Evolutionary conservation across 2,888 invertebrate species (phyloP).

Genomic region (Onchidella celtica): DNA sequence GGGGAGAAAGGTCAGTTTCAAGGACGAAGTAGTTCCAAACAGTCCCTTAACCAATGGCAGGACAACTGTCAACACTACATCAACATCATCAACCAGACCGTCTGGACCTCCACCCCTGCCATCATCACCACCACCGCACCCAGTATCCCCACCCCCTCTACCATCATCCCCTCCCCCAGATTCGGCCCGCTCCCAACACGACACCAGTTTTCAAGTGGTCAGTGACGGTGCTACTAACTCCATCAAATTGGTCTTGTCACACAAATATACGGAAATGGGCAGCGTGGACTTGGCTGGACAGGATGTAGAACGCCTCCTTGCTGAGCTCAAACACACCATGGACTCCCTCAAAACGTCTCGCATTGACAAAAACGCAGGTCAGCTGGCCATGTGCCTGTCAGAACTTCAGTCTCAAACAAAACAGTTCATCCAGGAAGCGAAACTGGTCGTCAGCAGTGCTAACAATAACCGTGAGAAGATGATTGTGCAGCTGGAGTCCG

Average conservation of each 20-base stretch:
- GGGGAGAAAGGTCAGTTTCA: slow-evolving; percentile 27
- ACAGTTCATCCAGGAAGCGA: slow-evolving; percentile 90
- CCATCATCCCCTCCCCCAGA: not conserved
- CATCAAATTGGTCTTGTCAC: slow-evolving; percentile 65
- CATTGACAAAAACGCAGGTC: slow-evolving; percentile 63
- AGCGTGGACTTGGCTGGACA: slow-evolving; percentile 62
- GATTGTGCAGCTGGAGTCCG: slow-evolving; percentile 87
- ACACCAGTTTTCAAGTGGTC: slow-evolving; percentile 67
- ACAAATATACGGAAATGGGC: slow-evolving; percentile 62
- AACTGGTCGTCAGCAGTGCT: slow-evolving; percentile 90
- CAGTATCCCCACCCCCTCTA: slow-evolving; percentile 13
- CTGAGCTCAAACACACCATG: slow-evolving; percentile 69
- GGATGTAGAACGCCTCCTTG: slow-evolving; percentile 81
- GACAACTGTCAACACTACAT: not conserved
- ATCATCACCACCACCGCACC: not conserved
- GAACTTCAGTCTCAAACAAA: slow-evolving; percentile 90
- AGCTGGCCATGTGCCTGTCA: slow-evolving; percentile 85
- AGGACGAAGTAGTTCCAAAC: not conserved
- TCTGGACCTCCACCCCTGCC: slow-evolving; percentile 37
- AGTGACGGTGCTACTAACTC: slow-evolving; percentile 64
- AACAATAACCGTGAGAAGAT: slow-evolving; percentile 86
- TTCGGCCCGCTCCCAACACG: slow-evolving; percentile 39
- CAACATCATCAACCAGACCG: slow-evolving; percentile 3
- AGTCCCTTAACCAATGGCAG: not conserved
- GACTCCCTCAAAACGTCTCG: slow-evolving; percentile 64